These are phyloP conservation scores for Malacoctenus gilli DNA, from an alignment of 2,797 vertebrate genomes.

Conservation along the genomic window DNA sequence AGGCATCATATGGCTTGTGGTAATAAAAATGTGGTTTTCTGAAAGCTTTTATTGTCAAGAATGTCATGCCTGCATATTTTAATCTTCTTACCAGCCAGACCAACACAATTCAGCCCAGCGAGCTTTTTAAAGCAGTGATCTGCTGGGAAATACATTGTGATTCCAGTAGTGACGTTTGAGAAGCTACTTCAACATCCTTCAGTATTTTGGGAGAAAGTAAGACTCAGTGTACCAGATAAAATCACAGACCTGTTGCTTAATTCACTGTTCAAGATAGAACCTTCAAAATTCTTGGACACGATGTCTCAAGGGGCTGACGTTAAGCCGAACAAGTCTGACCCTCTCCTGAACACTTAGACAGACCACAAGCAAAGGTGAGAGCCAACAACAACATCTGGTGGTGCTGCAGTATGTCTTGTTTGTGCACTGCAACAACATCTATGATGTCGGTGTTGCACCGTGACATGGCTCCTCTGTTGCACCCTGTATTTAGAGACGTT, in stretches of 20 bases:
- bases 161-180: neutral
- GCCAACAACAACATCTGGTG: constrained; percentile 45
- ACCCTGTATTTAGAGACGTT: constrained; percentile 74
- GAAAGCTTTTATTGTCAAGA: constrained; percentile 26
- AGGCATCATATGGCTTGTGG: constrained; percentile 14
- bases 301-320: neutral
- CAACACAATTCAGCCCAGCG: constrained; percentile 24
- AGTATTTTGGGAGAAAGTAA: no score
- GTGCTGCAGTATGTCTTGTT: constrained; percentile 15
- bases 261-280: neutral
- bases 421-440: constrained; percentile 20
- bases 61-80: constrained; percentile 38
- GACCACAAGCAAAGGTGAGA: constrained; percentile 34
- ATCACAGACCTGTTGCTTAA: no score
- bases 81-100: constrained; percentile 34
- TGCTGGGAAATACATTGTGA: constrained; percentile 20
- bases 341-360: constrained; percentile 17
- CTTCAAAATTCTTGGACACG: constrained; percentile 7
- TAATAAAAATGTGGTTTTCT: constrained; percentile 33
- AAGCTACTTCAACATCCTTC: no score
- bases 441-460: constrained; percentile 54
- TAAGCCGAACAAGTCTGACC: constrained; percentile 19
- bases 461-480: constrained; percentile 30
- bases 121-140: constrained; percentile 10
- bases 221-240: no score